Evolutionary conservation across 2,113 vertebrate genomes (phyloP), one percentile per base, ranked within the genome.

Genomic region (Zapus hudsonius): DNA sequence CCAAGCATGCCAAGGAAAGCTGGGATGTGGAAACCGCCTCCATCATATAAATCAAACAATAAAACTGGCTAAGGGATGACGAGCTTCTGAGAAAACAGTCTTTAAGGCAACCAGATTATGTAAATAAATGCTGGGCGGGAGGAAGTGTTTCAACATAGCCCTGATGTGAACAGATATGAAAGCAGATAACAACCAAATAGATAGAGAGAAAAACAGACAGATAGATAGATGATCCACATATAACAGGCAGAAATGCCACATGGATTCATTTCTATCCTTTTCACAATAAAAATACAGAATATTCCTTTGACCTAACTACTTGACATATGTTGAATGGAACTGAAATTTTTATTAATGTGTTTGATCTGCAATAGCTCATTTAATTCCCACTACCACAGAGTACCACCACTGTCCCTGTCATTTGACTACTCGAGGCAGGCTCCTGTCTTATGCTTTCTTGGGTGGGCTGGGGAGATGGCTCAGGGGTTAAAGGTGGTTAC

Each of bases 161-260:
- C 42, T 17, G n/a, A 1, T 13, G 29, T 19, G 44, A 55, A 72
- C 55, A 55, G 31, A 40, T 52, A 52, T 52, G 52, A 12, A 52
- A 52, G 16, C 52, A 52, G 52, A 13, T 52, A 15, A 52, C 16
- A 52, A 52, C 11, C 52, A 52, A 15, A 52, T 52, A 15, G 52
- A 12, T 8, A 69, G 36, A 15, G 17, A n/a, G 15, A 13, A 36
- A 29, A 66, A 59, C 0, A 11, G 38, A 5, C 5, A 10, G 19
- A 57, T 0, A 22, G 31, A 57, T 0, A 22, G 31, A 12, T 13
- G 4, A 73, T 11, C 1, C 20, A 79, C 29, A 15, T 0, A 0
- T 7, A n/a, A 36, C 11, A 29, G 0, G 12, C 3, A 33, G 1
- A 8, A 13, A 38, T 11, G 29, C 44, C 64, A 10, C 0, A 23